Percentiles rank a stretch among this genome's conserved stretches.
Evolutionary conservation across 1,140 invertebrate species (phyloP).

Genomic region (Meloidogyne exigua): DNA sequence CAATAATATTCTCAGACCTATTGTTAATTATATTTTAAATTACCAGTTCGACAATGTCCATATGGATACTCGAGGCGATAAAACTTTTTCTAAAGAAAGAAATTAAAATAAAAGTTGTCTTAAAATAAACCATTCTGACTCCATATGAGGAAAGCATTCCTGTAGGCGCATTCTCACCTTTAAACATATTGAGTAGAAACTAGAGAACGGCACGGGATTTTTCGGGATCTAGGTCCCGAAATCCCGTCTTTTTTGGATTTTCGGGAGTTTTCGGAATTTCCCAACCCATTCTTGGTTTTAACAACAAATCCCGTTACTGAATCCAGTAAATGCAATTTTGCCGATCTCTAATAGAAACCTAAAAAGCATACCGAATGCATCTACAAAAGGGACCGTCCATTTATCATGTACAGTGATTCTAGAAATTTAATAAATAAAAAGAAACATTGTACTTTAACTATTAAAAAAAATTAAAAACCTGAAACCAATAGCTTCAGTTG

Average conservation of each 20-base stretch:
- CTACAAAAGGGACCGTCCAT: conserved; percentile 60
- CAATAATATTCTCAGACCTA: no score
- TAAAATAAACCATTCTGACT: conserved; percentile 53
- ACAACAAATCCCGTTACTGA: no score
- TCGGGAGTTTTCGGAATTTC: no score
- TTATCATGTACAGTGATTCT: conserved; percentile 63
- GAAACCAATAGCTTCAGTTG: conserved; percentile 62
- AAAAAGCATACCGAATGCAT: conserved; percentile 59
- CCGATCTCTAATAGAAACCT: no score
- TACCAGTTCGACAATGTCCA: conserved; percentile 55
- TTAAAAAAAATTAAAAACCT: not conserved
- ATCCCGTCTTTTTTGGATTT: no score
- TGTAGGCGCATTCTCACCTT: conserved; percentile 53
- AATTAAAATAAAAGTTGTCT: not conserved
- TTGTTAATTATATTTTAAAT: conserved; percentile 32
- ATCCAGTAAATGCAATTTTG: no score
- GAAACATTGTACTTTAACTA: no score
- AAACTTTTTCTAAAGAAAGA: conserved; percentile 56
- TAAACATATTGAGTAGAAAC: no score
- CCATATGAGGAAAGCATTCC: conserved; percentile 62
- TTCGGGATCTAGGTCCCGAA: no score
- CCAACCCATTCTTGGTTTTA: no score
- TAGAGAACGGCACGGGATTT: no score
- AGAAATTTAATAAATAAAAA: not conserved
- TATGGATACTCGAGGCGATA: conserved; percentile 53